phyloP scores from a whole-genome alignment of 2,113 vertebrate species.

The Terrapene triunguis region DNA sequence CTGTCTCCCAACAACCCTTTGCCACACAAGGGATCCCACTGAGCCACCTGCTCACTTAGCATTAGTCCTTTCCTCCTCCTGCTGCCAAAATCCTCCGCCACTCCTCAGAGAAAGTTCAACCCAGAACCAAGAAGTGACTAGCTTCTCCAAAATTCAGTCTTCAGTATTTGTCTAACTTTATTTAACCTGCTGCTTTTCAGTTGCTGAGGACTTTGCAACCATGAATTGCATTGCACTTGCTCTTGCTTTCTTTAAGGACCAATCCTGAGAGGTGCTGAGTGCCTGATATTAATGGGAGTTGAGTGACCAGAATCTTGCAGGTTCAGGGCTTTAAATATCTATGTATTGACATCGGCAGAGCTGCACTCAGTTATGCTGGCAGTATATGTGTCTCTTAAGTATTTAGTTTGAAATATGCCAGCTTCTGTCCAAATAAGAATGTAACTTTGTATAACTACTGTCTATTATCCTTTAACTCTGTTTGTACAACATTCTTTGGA shows the following conservation, averaged over 20 bases:
- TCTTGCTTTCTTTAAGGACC: not conserved
- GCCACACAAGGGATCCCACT: not conserved
- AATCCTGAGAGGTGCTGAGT: not conserved
- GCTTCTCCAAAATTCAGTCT: not conserved
- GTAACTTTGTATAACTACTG: not conserved
- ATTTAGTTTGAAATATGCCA: conserved; percentile 11
- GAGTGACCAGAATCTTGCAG: not conserved
- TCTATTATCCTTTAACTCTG: conserved; percentile 9
- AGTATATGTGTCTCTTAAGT: conserved; percentile 2
- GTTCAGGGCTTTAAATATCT: not conserved
- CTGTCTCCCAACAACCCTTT: not conserved
- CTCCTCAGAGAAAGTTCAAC: not conserved
- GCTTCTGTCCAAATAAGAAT: not conserved
- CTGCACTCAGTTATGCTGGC: not conserved
- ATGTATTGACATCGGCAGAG: not conserved
- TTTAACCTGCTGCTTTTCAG: not conserved
- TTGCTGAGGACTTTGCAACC: not conserved
- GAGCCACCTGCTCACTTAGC: not conserved
- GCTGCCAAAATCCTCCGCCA: not conserved
- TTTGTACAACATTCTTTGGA: conserved; percentile 44
- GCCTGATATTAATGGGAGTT: not conserved
- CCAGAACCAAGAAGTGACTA: not conserved
- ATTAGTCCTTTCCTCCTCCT: not conserved
- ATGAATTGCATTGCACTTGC: not conserved
- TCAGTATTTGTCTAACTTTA: not conserved